Conservation (phyloP, 2,888 invertebrate genomes). For the Eupithecia abbreviata region DNA sequence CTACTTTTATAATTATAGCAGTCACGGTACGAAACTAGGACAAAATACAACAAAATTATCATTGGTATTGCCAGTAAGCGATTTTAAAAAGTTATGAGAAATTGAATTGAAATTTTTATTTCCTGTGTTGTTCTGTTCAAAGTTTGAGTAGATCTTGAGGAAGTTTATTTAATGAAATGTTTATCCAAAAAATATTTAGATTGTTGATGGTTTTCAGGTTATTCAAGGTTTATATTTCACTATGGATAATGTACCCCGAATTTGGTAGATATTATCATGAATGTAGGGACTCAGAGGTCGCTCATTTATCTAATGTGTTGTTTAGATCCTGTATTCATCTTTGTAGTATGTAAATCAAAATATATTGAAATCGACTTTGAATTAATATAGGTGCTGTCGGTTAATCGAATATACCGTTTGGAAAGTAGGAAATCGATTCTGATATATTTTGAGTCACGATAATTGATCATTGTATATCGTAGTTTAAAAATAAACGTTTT, state of each 20-base stretch:
- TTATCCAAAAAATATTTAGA: not conserved
- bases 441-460: constrained; percentile 34
- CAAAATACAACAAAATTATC: not conserved
- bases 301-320: not conserved
- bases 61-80: not conserved
- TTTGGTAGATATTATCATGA: not conserved
- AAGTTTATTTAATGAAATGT: not conserved
- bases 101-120: not conserved
- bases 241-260: not conserved
- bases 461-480: constrained; percentile 49
- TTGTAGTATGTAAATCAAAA: constrained; percentile 11
- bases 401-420: not conserved
- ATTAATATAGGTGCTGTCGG: constrained; percentile 7
- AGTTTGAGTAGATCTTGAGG: not conserved
- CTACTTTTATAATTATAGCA: constrained; percentile 52
- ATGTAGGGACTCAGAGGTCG: not conserved
- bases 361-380: constrained; percentile 12
- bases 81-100: not conserved
- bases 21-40: constrained; percentile 46
- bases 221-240: not conserved
- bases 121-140: not conserved
- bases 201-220: not conserved
- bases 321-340: not conserved
- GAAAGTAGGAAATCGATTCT: constrained; percentile 20
- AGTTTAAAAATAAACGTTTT: constrained; percentile 64